Conservation (phyloP, 2,113 vertebrate genomes). For the Syrmaticus mikado region DNA sequence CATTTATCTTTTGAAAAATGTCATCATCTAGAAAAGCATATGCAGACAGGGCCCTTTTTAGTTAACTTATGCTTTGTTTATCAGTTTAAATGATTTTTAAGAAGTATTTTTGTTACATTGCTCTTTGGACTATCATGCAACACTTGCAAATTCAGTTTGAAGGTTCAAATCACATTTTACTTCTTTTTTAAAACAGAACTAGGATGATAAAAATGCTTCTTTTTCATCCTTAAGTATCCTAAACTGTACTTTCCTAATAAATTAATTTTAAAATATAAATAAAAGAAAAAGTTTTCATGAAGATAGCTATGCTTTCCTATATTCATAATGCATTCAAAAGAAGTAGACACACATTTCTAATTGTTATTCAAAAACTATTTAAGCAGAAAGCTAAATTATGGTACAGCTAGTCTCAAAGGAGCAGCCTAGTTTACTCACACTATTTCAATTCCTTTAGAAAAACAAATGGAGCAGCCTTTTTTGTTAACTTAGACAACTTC, state of each 20-base stretch:
- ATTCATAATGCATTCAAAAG: not conserved
- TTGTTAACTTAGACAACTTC: not conserved
- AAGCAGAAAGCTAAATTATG: conserved; percentile 15
- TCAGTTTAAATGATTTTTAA: not conserved
- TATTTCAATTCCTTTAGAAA: not conserved
- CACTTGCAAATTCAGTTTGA: not conserved
- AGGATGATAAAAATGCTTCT: not conserved
- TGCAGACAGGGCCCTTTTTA: not conserved
- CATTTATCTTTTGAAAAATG: not conserved
- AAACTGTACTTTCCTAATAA: not conserved
- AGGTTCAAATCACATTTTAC: not conserved
- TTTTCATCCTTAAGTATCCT: not conserved
- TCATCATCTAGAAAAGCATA: not conserved
- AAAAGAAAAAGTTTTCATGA: not conserved
- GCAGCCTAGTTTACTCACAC: not conserved
- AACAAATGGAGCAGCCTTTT: conserved; percentile 1
- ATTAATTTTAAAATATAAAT: conserved; percentile 18
- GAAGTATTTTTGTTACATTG: not conserved
- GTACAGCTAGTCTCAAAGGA: conserved; percentile 1
- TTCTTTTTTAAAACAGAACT: not conserved
- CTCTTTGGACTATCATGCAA: not conserved
- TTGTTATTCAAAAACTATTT: conserved; percentile 28
- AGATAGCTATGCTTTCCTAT: not conserved
- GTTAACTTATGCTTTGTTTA: not conserved
- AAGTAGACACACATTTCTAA: conserved; percentile 11